Conservation (phyloP, 2,113 vertebrate genomes). For the Stegastes partitus region DNA sequence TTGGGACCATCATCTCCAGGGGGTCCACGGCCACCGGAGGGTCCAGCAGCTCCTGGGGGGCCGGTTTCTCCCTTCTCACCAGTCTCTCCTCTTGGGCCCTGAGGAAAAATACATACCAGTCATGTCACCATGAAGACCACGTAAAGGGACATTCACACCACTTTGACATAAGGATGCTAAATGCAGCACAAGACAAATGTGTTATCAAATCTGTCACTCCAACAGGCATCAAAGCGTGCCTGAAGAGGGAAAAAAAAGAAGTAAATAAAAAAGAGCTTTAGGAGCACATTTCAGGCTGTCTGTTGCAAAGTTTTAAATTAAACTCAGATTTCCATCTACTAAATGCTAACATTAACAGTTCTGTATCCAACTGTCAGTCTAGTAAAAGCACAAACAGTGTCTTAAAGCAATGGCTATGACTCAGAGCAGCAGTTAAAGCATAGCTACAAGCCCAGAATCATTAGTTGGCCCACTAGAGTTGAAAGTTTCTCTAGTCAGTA, state of each 20-base stretch:
- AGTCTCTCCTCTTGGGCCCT: conserved; percentile 95
- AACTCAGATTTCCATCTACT: conserved; percentile 13
- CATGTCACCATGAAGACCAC: conserved; percentile 24
- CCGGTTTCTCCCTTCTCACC: conserved; percentile 98
- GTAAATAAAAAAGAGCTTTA: background rate
- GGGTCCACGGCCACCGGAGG: conserved; percentile 92
- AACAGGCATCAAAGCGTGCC: conserved; percentile 11
- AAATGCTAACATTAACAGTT: background rate
- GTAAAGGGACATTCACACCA: background rate
- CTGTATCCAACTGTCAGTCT: conserved; percentile 8
- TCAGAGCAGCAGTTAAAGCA: conserved; percentile 45
- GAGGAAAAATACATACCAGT: conserved; percentile 29
- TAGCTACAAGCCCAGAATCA: conserved; percentile 61
- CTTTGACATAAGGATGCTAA: conserved; percentile 10
- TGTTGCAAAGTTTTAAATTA: background rate
- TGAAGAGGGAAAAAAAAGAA: background rate
- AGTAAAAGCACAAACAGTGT: conserved; percentile 15
- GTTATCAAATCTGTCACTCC: conserved; percentile 14
- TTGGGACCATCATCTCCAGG: conserved; percentile 97
- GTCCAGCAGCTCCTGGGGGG: conserved; percentile 96
- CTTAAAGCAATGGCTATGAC: conserved; percentile 46
- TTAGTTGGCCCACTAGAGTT: conserved; percentile 61
- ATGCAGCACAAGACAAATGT: conserved; percentile 1
- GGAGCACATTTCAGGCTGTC: background rate
- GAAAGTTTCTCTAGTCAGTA: conserved; percentile 41